Conservation (phyloP, 2,113 vertebrate species). For the Larimichthys crocea region DNA sequence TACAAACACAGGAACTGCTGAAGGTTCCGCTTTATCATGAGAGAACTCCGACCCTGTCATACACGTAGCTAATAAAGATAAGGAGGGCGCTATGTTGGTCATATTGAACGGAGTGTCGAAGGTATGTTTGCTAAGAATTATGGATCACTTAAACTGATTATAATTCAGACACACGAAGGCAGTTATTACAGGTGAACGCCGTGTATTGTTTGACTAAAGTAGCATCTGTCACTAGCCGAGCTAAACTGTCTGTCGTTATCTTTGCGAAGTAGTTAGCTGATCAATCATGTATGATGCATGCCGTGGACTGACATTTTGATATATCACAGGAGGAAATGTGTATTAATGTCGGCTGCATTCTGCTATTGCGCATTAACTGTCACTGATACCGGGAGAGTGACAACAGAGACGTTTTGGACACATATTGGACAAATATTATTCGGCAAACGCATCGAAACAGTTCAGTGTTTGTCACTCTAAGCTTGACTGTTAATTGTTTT, state of each 20-base stretch:
- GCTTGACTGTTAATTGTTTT: not conserved
- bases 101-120: not conserved
- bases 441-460: not conserved
- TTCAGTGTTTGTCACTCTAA: not conserved
- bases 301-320: too few species aligned
- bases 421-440: too few species aligned
- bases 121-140: not conserved
- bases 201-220: constrained; percentile 14
- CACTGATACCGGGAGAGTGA: too few species aligned
- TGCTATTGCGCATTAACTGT: too few species aligned
- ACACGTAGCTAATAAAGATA: not conserved
- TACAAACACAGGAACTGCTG: constrained; percentile 2
- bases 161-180: not conserved
- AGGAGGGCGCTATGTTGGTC: not conserved
- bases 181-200: not conserved
- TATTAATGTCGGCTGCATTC: too few species aligned
- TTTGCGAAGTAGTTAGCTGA: not conserved
- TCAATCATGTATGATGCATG: not conserved
- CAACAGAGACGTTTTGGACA: too few species aligned
- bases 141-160: not conserved
- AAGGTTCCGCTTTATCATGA: constrained; percentile 36
- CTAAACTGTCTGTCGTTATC: not conserved
- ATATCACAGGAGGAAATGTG: too few species aligned
- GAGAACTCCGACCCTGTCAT: too few species aligned
- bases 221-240: not conserved